These are phyloP conservation scores for Arremon brunneinucha DNA, from an alignment of 2,797 vertebrate species.

Conservation along the genomic window DNA sequence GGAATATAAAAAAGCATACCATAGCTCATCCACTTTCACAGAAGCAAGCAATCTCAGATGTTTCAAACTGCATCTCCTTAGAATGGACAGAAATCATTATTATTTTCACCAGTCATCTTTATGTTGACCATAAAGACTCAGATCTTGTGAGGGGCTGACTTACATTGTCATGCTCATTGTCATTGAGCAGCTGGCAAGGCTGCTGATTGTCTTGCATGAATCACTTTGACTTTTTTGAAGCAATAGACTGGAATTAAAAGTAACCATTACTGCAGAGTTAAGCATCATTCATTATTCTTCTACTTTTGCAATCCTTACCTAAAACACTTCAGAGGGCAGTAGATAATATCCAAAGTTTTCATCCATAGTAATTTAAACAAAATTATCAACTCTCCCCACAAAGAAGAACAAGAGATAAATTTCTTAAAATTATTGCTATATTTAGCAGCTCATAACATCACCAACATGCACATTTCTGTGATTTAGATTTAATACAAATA, in stretches of 20 bases:
- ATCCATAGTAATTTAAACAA: background rate
- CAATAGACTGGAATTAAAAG: background rate
- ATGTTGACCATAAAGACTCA: background rate
- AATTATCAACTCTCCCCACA: background rate
- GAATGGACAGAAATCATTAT: background rate
- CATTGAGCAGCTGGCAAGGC: background rate
- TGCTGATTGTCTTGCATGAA: background rate
- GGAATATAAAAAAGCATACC: background rate
- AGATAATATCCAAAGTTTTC: background rate
- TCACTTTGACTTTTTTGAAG: background rate
- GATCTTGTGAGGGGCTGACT: background rate
- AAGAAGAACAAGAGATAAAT: slow-evolving; percentile 22
- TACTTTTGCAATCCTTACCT: background rate
- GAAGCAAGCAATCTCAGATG: background rate
- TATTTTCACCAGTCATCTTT: background rate
- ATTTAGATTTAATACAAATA: slow-evolving; percentile 53
- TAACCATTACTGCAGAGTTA: background rate
- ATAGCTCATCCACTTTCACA: background rate
- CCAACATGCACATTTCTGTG: slow-evolving; percentile 38
- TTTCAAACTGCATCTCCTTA: background rate
- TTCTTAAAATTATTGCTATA: slow-evolving; percentile 70
- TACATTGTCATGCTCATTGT: background rate
- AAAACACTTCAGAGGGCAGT: background rate
- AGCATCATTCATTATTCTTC: background rate
- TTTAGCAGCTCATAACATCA: slow-evolving; percentile 58